Evolutionary conservation across 1,140 invertebrate genomes (phyloP), one percentile per base, ranked within the genome.

Genomic region (Steinernema khuongi): DNA sequence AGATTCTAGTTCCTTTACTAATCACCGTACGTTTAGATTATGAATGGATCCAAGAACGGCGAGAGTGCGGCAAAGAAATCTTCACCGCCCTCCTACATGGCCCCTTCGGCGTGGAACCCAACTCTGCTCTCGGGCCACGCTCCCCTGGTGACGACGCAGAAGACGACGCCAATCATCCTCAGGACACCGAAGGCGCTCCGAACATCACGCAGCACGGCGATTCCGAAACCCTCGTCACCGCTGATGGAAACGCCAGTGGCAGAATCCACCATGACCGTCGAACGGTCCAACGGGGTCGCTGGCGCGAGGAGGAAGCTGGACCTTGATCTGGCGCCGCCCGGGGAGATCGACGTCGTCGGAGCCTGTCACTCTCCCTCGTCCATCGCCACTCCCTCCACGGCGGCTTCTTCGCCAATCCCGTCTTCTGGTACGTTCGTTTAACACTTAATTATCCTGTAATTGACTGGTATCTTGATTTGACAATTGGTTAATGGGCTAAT

Each of bases 371-470:
- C 50, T 11, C 50, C 50, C 2, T 60, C 50, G 4, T 60, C 50
- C 22, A 60, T 14, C 50, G 26, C 50, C 11, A 60, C 50, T 14
- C 50, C 50, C 4, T 60, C 50, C 4, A 60, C 50, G 50, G 50
- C 50, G 4, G 50, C 50, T 7, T 22, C 50, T 14, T 60, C 50
- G 7, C 50, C 50, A 26, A 22, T 60, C 26, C 50, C 50, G 26
- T 60, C 50, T 60, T 60, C 50, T n/a, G 50, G 50, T 22, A 60
- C 4, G 50, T 26, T 22, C 4, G 50, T 60, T 60, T 60, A 60
- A 11, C 22, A 17, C 50, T 60, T 60, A 60, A 60, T 60, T 60
- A 60, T 60, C 50, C 50, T 14, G 50, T 60, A 60, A 60, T 60
- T 60, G 50, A 22, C 22, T 60, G 50, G 14, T 60, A 60, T 60